Conservation (phyloP, 2,113 vertebrate species). For the Dinomys branickii region DNA sequence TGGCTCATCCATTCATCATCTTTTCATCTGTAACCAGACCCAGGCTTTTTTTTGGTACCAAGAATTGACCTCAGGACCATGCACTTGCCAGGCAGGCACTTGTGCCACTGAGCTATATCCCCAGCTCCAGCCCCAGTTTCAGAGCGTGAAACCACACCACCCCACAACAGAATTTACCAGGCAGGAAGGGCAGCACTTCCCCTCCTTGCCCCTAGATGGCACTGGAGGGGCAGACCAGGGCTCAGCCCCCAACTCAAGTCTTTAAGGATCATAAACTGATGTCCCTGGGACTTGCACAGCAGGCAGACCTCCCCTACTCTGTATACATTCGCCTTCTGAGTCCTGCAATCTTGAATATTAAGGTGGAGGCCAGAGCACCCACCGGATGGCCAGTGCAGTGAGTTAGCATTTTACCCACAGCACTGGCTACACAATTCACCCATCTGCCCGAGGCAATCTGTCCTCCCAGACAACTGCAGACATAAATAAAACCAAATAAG, state of each 20-base stretch:
- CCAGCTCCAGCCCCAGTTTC: not conserved
- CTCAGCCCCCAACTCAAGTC: not conserved
- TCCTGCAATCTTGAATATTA: constrained; percentile 55
- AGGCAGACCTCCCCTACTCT: not conserved
- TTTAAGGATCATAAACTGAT: not conserved
- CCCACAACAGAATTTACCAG: not conserved
- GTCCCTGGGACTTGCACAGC: not conserved
- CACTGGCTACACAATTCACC: constrained; percentile 59
- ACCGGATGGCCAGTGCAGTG: constrained; percentile 12
- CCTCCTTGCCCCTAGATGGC: not conserved
- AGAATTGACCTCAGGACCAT: too few relatives aligned
- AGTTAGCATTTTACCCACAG: constrained; percentile 63
- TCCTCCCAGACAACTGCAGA: constrained; percentile 63
- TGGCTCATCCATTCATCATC: not conserved
- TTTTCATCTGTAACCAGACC: not conserved
- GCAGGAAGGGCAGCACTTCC: not conserved
- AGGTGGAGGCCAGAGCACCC: constrained; percentile 12
- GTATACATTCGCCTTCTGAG: not conserved
- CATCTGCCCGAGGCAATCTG: constrained; percentile 75
- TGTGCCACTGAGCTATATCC: too few relatives aligned
- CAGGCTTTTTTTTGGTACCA: too few relatives aligned
- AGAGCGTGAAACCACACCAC: not conserved
- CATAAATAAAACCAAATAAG: constrained; percentile 77
- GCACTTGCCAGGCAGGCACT: too few relatives aligned
- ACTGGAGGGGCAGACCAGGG: not conserved